Percentiles rank a stretch among this genome's conserved stretches.
These are phyloP conservation scores for Emydoidea blandingii DNA, from an alignment of 2,797 vertebrate genomes.

Conservation along the genomic window DNA sequence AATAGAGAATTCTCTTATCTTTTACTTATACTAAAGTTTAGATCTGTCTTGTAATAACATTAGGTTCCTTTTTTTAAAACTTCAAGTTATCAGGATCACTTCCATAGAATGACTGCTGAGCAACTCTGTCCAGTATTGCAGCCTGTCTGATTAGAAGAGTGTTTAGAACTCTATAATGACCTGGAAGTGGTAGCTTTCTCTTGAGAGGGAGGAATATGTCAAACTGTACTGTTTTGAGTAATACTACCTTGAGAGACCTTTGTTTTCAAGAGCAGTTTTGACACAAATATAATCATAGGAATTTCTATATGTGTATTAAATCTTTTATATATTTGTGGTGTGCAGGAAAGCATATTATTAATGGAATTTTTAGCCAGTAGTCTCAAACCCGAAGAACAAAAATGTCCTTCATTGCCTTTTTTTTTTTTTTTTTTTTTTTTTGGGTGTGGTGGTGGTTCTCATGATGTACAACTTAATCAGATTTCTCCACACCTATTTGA, in stretches of 20 bases:
- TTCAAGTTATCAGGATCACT: rapidly evolving
- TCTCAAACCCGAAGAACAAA: neutral
- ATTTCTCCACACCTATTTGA: rapidly evolving
- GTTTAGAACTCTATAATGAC: neutral
- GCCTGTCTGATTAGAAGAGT: rapidly evolving
- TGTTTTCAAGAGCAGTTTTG: neutral
- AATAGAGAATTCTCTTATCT: neutral
- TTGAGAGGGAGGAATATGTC: neutral
- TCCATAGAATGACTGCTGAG: neutral
- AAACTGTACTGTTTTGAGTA: neutral
- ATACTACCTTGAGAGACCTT: neutral
- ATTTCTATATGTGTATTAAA: neutral
- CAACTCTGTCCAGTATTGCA: rapidly evolving
- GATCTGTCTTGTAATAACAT: no score
- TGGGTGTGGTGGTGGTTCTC: neutral
- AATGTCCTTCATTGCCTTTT: neutral
- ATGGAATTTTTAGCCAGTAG: neutral
- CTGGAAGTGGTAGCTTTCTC: no score
- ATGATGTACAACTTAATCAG: neutral
- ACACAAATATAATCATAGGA: neutral
- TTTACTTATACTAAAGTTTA: neutral
- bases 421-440: neutral
- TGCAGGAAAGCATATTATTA: neutral
- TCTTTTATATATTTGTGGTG: neutral
- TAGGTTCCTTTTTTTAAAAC: neutral